These are phyloP conservation scores for Zeuzera pyrina DNA, from an alignment of 2,888 invertebrate species.

Conservation along the genomic window DNA sequence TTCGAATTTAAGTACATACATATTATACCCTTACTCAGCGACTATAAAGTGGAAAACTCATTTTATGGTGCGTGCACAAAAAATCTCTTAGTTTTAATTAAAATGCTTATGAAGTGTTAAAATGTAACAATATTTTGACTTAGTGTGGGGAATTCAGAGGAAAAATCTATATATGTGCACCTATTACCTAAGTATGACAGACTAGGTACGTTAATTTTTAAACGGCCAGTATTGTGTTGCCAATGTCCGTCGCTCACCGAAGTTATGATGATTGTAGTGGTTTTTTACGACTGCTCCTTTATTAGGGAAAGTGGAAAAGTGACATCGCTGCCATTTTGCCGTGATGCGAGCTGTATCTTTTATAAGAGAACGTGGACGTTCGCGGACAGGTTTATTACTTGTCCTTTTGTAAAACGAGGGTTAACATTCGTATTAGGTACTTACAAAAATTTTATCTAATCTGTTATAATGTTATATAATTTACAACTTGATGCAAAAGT, in stretches of 20 bases:
- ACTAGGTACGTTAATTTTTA: constrained; percentile 45
- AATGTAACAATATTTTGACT: constrained; percentile 2
- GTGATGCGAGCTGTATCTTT: constrained; percentile 47
- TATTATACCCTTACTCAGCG: constrained; percentile 3
- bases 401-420: constrained; percentile 38
- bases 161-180: not conserved
- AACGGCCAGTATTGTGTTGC: constrained; percentile 28
- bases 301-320: constrained; percentile 58
- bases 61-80: constrained; percentile 44
- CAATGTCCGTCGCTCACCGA: constrained; percentile 27
- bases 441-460: too few relatives aligned
- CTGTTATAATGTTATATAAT: too few relatives aligned
- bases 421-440: too few relatives aligned
- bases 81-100: constrained; percentile 27
- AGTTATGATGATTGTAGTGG: constrained; percentile 70
- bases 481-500: too few relatives aligned
- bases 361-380: constrained; percentile 41
- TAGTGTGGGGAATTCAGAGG: not conserved
- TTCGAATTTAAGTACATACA: constrained; percentile 15
- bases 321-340: constrained; percentile 37
- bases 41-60: constrained; percentile 25
- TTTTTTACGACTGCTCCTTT: constrained; percentile 58
- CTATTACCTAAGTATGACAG: not conserved
- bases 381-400: constrained; percentile 47
- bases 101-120: constrained; percentile 20